Evolutionary conservation across 2,113 vertebrate genomes (phyloP).

Genomic region (Nerophis ophidion): DNA sequence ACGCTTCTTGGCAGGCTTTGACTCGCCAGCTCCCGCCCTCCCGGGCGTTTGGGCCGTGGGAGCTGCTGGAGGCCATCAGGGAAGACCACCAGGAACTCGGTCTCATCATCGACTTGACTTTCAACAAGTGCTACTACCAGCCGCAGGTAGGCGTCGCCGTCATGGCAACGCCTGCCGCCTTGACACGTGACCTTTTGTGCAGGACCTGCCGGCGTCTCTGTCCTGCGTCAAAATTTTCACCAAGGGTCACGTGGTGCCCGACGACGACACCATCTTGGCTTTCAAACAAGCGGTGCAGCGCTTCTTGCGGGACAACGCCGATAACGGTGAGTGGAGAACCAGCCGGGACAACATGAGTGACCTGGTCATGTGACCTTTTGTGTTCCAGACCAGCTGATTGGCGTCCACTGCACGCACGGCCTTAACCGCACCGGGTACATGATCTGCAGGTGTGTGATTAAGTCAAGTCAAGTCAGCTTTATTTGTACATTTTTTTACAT

Average conservation of each 20-base stretch:
- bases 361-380: not conserved
- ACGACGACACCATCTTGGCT: not conserved
- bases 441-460: slow-evolving; percentile 6
- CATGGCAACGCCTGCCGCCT: not conserved
- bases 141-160: not conserved
- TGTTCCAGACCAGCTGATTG: slow-evolving; percentile 9
- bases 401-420: slow-evolving; percentile 12
- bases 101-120: slow-evolving; percentile 6
- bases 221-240: not conserved
- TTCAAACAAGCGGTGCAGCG: not conserved
- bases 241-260: not conserved
- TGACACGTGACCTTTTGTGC: not conserved
- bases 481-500: too few relatives aligned
- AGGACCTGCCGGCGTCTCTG: not conserved
- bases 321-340: not conserved
- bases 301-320: slow-evolving; percentile 1
- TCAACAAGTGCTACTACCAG: slow-evolving; percentile 4
- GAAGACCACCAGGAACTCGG: slow-evolving; percentile 1
- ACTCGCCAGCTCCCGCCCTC: not conserved
- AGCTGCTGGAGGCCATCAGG: not conserved
- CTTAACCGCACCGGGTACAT: slow-evolving; percentile 10
- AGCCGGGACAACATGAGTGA: not conserved
- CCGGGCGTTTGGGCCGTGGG: not conserved
- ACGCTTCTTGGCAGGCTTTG: not conserved
- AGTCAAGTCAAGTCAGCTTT: too few relatives aligned